phyloP scores from a whole-genome alignment of 2,888 invertebrate species.

The Fragum whitleyi region DNA sequence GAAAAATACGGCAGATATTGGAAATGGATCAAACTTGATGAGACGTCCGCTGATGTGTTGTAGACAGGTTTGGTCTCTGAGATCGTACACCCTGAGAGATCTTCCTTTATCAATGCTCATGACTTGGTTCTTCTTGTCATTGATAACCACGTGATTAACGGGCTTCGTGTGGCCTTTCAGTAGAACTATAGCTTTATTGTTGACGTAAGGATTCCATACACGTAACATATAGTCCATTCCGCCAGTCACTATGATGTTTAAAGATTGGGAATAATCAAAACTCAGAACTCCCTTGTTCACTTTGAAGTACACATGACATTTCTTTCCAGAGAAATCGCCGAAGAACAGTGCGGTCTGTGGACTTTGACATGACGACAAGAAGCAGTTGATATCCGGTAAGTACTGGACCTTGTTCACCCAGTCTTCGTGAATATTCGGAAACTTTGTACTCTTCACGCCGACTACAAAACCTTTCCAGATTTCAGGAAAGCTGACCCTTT shows the following conservation, averaged over 20 bases:
- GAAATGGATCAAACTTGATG: slow-evolving; percentile 70
- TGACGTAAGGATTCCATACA: slow-evolving; percentile 93
- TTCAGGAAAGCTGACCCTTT: slow-evolving; percentile 69
- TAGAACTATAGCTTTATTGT: slow-evolving; percentile 88
- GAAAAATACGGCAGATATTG: slow-evolving; percentile 69
- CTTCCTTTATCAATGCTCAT: slow-evolving; percentile 91
- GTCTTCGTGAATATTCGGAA: slow-evolving; percentile 88
- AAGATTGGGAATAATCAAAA: slow-evolving; percentile 82
- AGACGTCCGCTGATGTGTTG: slow-evolving; percentile 87
- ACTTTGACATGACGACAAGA: slow-evolving; percentile 90
- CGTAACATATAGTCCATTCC: slow-evolving; percentile 91
- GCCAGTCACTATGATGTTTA: slow-evolving; percentile 86
- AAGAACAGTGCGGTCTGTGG: slow-evolving; percentile 88
- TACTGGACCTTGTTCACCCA: slow-evolving; percentile 91
- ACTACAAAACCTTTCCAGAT: slow-evolving; percentile 81
- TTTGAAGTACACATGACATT: slow-evolving; percentile 86
- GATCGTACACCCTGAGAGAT: slow-evolving; percentile 92
- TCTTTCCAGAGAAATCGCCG: slow-evolving; percentile 88
- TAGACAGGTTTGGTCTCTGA: slow-evolving; percentile 88
- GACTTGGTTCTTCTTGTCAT: slow-evolving; percentile 89
- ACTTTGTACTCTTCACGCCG: slow-evolving; percentile 87
- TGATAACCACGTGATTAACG: slow-evolving; percentile 89
- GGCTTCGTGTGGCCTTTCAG: slow-evolving; percentile 87
- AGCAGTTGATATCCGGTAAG: slow-evolving; percentile 89
- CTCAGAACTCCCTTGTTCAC: slow-evolving; percentile 86